These are phyloP conservation scores for Sitodiplosis mosellana DNA, from an alignment of 1,140 invertebrate species.

Conservation along the genomic window DNA sequence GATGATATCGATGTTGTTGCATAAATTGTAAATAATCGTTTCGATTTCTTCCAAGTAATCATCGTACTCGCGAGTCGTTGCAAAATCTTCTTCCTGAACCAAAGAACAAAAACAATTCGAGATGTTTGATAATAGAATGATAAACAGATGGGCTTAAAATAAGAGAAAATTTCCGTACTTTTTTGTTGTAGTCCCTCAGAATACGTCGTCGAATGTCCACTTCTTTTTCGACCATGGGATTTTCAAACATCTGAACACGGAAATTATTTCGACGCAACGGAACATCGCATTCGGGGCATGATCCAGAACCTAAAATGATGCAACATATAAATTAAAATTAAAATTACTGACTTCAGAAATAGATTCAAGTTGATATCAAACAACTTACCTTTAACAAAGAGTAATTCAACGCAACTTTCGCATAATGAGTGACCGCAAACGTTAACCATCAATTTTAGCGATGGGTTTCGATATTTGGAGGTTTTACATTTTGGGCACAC, in stretches of 20 bases:
- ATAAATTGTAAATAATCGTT: conserved; percentile 77
- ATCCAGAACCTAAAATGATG: conserved; percentile 50
- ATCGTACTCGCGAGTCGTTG: conserved; percentile 63
- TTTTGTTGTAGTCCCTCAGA: conserved; percentile 79
- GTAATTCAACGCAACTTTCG: conserved; percentile 87
- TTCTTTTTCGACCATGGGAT: conserved; percentile 91
- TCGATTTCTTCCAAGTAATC: conserved; percentile 89
- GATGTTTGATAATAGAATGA: background rate
- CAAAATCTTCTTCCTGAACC: conserved; percentile 62
- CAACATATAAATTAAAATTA: too few relatives aligned
- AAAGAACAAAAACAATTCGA: too few relatives aligned
- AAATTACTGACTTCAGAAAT: background rate
- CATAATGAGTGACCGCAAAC: conserved; percentile 94
- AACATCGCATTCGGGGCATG: conserved; percentile 81
- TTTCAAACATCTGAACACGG: conserved; percentile 88
- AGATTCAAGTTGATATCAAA: background rate
- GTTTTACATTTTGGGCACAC: conserved; percentile 95
- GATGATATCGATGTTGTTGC: conserved; percentile 77
- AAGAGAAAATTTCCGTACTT: conserved; percentile 11
- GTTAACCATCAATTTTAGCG: conserved; percentile 93
- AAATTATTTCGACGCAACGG: conserved; percentile 77
- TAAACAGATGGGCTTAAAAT: background rate
- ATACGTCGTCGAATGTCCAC: conserved; percentile 84
- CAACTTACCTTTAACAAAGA: conserved; percentile 77
- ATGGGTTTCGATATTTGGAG: conserved; percentile 94